Percentiles rank a stretch among this genome's conserved stretches.
Conservation (phyloP, 2,888 invertebrate genomes). For the Helicoverpa assulta region DNA sequence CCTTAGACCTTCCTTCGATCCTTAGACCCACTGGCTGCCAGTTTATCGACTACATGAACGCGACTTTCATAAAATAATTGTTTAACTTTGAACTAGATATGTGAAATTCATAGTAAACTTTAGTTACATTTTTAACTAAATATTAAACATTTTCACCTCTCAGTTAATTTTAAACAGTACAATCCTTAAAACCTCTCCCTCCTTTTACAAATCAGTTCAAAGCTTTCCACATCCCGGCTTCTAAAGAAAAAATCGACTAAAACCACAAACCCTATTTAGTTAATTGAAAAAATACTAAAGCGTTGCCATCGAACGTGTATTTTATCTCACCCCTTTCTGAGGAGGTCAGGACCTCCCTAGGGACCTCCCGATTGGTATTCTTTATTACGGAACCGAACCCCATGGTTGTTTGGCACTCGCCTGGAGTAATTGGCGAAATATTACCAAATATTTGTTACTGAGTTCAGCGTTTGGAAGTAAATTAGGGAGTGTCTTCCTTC, state of each 20-base stretch:
- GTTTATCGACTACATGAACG: too few species aligned
- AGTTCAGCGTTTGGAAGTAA: conserved; percentile 56
- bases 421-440: conserved; percentile 78
- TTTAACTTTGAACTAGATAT: too few species aligned
- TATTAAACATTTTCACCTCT: not conserved
- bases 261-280: conserved; percentile 70
- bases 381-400: conserved; percentile 76
- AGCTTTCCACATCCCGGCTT: conserved; percentile 35
- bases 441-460: conserved; percentile 68
- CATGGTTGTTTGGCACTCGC: conserved; percentile 73
- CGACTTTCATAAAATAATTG: too few species aligned
- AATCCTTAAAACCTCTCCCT: conserved; percentile 19
- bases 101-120: too few species aligned
- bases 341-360: conserved; percentile 78
- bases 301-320: conserved; percentile 69
- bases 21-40: too few species aligned
- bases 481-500: conserved; percentile 52
- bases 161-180: conserved; percentile 25
- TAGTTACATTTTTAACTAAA: conserved; percentile 1
- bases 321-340: conserved; percentile 75
- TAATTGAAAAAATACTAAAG: conserved; percentile 79
- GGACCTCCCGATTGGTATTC: conserved; percentile 77
- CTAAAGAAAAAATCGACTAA: conserved; percentile 40
- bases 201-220: conserved; percentile 42
- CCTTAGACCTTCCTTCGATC: too few species aligned